Percentiles rank a stretch among this genome's conserved stretches.
Conservation (phyloP, 2,888 invertebrate species). For the Drepana falcataria region DNA sequence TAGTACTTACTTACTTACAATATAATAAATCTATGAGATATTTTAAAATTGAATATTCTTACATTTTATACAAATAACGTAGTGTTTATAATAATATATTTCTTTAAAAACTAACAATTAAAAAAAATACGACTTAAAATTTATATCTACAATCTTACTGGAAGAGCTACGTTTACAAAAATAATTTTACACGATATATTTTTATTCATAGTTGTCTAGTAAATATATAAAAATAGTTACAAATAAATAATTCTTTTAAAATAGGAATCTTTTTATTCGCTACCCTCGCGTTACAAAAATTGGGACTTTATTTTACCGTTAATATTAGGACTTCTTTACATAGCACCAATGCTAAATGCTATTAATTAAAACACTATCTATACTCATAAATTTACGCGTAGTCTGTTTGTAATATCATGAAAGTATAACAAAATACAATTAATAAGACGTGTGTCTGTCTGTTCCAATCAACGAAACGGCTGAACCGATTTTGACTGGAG, state of each 20-base stretch:
- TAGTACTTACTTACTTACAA: slow-evolving; percentile 45
- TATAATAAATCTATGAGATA: slow-evolving; percentile 58
- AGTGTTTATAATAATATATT: slow-evolving; percentile 16
- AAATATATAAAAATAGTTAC: slow-evolving; percentile 72
- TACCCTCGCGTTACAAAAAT: slow-evolving; percentile 40
- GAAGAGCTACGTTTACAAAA: slow-evolving; percentile 52
- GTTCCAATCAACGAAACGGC: too few relatives aligned
- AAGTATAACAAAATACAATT: too few relatives aligned
- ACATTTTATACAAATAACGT: slow-evolving; percentile 69
- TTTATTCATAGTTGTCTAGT: slow-evolving; percentile 36
- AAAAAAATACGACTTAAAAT: slow-evolving; percentile 44
- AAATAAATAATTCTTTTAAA: slow-evolving; percentile 72
- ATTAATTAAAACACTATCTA: too few relatives aligned
- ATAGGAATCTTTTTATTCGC: slow-evolving; percentile 54
- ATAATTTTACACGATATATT: slow-evolving; percentile 38
- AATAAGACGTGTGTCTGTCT: too few relatives aligned
- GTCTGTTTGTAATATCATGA: too few relatives aligned
- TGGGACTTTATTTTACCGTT: slow-evolving; percentile 29
- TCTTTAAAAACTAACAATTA: slow-evolving; percentile 32
- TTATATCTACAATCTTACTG: slow-evolving; percentile 70
- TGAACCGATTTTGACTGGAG: too few relatives aligned
- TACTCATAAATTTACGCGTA: too few relatives aligned
- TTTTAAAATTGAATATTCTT: slow-evolving; percentile 53
- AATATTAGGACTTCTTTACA: slow-evolving; percentile 33
- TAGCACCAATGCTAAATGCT: slow-evolving; percentile 53